These are phyloP conservation scores for Archips crataeganus DNA, from an alignment of 2,888 invertebrate genomes.

Conservation along the genomic window DNA sequence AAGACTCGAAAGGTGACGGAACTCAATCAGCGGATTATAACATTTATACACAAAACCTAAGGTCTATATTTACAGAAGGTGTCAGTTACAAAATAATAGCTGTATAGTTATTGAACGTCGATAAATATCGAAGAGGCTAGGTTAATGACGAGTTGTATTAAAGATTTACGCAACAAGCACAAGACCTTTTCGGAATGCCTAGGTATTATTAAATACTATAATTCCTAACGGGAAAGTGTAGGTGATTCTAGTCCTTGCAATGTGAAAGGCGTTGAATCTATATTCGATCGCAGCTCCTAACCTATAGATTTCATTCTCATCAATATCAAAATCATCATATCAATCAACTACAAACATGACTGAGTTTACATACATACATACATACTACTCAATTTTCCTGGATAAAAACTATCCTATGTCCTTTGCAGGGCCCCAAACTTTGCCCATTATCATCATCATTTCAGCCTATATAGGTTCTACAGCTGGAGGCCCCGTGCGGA, in stretches of 20 bases:
- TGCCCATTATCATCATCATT: no score
- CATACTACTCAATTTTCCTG: no score
- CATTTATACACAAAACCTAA: slow-evolving; percentile 2
- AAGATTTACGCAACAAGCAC: neutral
- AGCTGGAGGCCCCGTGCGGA: no score
- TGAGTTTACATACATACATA: no score
- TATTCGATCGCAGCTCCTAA: no score
- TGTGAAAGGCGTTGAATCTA: neutral
- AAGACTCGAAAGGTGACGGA: slow-evolving; percentile 21
- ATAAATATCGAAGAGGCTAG: slow-evolving; percentile 30
- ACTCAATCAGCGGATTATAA: neutral
- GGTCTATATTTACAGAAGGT: neutral
- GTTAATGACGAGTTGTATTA: slow-evolving; percentile 18
- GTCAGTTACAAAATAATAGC: neutral
- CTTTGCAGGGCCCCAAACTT: no score
- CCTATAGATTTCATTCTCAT: no score
- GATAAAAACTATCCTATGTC: no score
- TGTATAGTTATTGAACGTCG: slow-evolving; percentile 15
- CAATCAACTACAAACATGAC: no score
- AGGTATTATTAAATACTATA: neutral
- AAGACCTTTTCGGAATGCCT: slow-evolving; percentile 16
- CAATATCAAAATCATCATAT: no score
- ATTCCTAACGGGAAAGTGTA: neutral
- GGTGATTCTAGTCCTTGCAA: neutral
- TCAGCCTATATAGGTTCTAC: no score